These are phyloP conservation scores for Sebastes aleutianus DNA, from an alignment of 2,797 vertebrate genomes.

Conservation along the genomic window DNA sequence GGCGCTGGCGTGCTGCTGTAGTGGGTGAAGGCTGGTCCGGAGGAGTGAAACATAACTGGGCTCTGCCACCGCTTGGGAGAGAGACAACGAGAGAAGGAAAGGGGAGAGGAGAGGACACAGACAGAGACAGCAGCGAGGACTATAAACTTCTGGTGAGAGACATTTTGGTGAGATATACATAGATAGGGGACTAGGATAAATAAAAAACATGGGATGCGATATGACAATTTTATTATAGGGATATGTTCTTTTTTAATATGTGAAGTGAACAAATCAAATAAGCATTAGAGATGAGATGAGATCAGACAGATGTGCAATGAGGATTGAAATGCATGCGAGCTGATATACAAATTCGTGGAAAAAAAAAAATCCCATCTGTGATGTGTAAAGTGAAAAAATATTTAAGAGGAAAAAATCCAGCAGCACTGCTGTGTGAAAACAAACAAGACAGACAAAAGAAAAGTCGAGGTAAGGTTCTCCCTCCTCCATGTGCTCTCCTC, in stretches of 20 bases:
- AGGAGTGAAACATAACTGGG: constrained; percentile 65
- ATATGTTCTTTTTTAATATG: not conserved
- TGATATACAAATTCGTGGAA: not conserved
- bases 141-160: constrained; percentile 65
- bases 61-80: constrained; percentile 51
- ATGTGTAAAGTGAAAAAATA: constrained; percentile 12
- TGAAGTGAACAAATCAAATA: not conserved
- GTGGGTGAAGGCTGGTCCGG: constrained; percentile 54
- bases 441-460: constrained; percentile 61
- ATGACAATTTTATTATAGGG: not conserved
- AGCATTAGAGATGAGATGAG: not conserved
- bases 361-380: not conserved
- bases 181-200: constrained; percentile 3
- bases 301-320: constrained; percentile 6
- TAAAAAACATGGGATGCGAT: constrained; percentile 15
- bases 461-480: constrained; percentile 43
- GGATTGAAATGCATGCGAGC: constrained; percentile 4
- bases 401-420: not conserved
- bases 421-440: not conserved
- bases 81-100: constrained; percentile 38
- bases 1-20: constrained; percentile 43
- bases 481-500: constrained; percentile 46
- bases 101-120: not conserved
- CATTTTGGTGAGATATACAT: constrained; percentile 69
- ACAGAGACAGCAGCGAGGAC: constrained; percentile 43